Evolutionary conservation across 2,797 vertebrate species (phyloP), one percentile per base, ranked within the genome.

Genomic region (Siniperca undulata): DNA sequence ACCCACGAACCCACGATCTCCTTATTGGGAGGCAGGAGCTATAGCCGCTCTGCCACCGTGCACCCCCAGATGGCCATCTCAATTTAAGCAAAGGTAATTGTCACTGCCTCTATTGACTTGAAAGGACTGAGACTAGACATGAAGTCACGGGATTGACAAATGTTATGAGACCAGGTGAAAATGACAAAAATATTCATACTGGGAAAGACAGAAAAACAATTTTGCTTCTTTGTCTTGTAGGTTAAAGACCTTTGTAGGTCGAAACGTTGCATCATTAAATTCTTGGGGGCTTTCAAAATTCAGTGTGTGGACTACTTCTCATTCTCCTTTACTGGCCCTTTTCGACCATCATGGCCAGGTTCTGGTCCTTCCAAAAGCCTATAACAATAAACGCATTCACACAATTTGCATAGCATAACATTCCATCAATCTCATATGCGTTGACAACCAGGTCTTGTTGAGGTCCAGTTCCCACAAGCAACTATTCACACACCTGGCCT

Each of bases 401-500:
- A 46, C 36, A 48, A n/a, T 73, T 46, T 62, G 13, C 24, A 71
- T 30, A 38, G 61, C 42, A 59, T 24, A n/a, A 27, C 27, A 42
- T 74, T 78, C 64, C 24, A 34, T 58, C 40, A 61, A 62, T 65
- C 24, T 38, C 42, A 40, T n/a, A 69, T 17, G 30, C 11, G n/a
- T 20, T 68, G 70, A 56, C 44, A 60, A 50, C 20, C 24, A 24
- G 27, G 19, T 59, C 50, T 48, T 30, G 53, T 70, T n/a, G 10
- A 48, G 42, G 59, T 77, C 71, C 68, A 22, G 58, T 56, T 68
- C 27, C 70, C 71, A 77, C 67, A 81, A 81, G 81, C 84, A 81
- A 88, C 84, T 86, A 77, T 90, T 90, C 68, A 87, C 13, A 55
- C 24, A 66, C 36, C 46, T 60, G 53, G n/a, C 17, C 24, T 71